These are phyloP conservation scores for Calcarius lapponicus DNA, from an alignment of 2,797 vertebrate genomes.

Conservation along the genomic window DNA sequence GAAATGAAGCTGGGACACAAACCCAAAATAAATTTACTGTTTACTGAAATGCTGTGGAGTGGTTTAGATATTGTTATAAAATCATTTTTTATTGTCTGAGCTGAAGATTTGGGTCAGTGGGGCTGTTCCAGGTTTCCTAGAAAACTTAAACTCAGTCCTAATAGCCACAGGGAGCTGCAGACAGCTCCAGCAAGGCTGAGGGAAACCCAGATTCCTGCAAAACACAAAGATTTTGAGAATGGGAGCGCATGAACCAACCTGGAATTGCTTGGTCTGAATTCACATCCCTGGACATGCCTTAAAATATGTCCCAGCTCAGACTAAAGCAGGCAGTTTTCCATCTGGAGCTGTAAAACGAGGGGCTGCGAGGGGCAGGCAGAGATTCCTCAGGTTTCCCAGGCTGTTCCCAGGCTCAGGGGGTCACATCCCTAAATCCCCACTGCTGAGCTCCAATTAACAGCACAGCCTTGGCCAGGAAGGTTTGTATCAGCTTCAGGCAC, in stretches of 20 bases:
- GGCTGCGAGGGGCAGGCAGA: neutral
- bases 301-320: neutral
- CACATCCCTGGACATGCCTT: accelerated
- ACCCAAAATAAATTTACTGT: conserved; percentile 27
- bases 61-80: neutral
- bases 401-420: neutral
- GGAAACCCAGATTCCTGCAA: neutral
- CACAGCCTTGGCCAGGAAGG: neutral
- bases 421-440: neutral
- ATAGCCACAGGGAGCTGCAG: neutral
- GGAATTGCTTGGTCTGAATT: neutral
- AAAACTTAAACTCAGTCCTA: neutral
- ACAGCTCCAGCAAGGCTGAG: neutral
- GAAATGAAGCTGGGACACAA: neutral
- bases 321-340: neutral
- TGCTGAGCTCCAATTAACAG: neutral
- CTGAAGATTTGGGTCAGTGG: neutral
- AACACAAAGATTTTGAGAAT: accelerated
- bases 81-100: accelerated
- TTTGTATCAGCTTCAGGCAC: neutral
- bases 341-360: neutral
- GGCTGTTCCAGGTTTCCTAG: conserved; percentile 1
- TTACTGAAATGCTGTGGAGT: neutral
- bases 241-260: accelerated
- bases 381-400: neutral